These are phyloP conservation scores for Phataginus tricuspis DNA, from an alignment of 2,797 vertebrate species.

Conservation along the genomic window DNA sequence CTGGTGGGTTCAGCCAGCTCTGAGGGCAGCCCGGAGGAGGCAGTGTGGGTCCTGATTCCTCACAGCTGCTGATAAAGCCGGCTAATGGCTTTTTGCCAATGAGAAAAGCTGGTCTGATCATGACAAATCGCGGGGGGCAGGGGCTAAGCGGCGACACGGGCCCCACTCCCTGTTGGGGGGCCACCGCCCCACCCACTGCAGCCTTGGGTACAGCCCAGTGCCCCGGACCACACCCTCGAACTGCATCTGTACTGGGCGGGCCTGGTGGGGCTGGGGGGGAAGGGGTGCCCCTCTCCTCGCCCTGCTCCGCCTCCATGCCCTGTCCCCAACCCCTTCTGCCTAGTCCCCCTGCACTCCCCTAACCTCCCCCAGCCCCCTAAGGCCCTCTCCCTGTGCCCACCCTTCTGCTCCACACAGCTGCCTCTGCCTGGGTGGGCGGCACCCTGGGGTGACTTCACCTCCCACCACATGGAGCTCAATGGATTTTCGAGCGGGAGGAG, in stretches of 20 bases:
- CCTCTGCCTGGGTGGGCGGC: background rate
- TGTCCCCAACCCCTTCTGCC: background rate
- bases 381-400: no score
- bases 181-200: constrained; percentile 90
- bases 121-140: constrained; percentile 97
- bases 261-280: background rate
- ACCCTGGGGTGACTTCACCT: background rate
- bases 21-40: constrained; percentile 86
- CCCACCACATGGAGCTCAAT: background rate
- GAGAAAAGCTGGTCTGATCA: constrained; percentile 98
- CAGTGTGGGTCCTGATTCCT: constrained; percentile 84
- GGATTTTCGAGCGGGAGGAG: background rate
- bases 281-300: background rate
- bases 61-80: constrained; percentile 94
- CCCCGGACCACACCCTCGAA: background rate
- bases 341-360: no score
- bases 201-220: constrained; percentile 67
- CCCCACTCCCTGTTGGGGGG: constrained; percentile 92
- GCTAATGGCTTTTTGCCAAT: constrained; percentile 98
- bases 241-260: background rate
- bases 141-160: constrained; percentile 97
- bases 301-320: background rate
- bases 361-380: no score
- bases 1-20: constrained; percentile 82
- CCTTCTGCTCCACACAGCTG: no score